Evolutionary conservation across 2,797 vertebrate species (phyloP).

Genomic region (Petrocephalus schoutedeni): DNA sequence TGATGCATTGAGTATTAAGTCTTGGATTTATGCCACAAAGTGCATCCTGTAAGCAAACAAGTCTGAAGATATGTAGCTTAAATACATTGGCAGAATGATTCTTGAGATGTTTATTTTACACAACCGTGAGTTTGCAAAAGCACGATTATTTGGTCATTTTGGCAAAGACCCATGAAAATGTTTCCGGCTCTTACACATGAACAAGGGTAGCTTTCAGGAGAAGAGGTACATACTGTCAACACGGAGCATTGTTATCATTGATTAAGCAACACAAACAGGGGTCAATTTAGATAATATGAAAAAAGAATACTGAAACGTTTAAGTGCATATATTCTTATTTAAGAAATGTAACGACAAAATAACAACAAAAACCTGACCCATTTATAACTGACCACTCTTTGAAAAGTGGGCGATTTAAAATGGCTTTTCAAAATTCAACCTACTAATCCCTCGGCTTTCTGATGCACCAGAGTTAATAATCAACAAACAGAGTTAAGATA

Average conservation of each 20-base stretch:
- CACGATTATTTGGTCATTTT: background rate
- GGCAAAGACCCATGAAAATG: background rate
- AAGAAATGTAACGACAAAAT: background rate
- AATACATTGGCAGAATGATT: background rate
- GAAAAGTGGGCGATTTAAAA: background rate
- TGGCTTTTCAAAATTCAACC: background rate
- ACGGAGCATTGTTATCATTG: background rate
- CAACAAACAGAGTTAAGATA: background rate
- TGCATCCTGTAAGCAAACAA: background rate
- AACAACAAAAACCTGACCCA: background rate
- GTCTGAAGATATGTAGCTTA: background rate
- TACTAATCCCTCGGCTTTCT: background rate
- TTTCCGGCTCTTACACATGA: background rate
- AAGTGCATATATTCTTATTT: background rate
- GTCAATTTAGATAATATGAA: background rate
- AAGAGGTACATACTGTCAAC: background rate
- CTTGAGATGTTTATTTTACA: background rate
- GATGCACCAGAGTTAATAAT: background rate
- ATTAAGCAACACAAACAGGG: background rate
- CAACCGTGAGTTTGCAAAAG: background rate
- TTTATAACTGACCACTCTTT: background rate
- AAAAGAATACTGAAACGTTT: background rate
- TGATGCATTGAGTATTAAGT: background rate
- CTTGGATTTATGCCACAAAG: background rate
- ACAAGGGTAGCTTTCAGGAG: background rate